Evolutionary conservation across 2,888 invertebrate species (phyloP), one percentile per base, ranked within the genome.

Genomic region (Pterostichus madidus): DNA sequence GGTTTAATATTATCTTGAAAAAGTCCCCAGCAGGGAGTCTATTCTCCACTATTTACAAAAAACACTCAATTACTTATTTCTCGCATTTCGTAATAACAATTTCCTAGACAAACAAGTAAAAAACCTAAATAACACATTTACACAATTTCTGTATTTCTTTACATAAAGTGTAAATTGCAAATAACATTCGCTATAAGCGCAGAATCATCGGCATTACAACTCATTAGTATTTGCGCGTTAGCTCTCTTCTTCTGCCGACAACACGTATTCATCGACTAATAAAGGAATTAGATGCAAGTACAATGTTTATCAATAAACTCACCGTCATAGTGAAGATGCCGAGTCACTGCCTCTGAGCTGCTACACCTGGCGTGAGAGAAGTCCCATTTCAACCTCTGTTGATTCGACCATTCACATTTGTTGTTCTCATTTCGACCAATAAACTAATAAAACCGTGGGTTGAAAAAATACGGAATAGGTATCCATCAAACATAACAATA

Each of bases 301-400:
- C 24, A 81, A 81, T 81, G 81, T 75, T 81, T 73, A 73, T 73
- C 73, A 81, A 81, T 81, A 81, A 75, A 81, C 81, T 81, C 24
- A 81, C 81, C 81, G 49, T 24, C 44, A 31, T 10, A 10, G 10
- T 8, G 13, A 81, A 81, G 75, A 61, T 81, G 81, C 81, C 24
- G 56, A 17, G 75, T 81, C 81, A 81, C 59, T 44, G 46, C 75
- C 39, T 31, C 17, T 39, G 17, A 56, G n/a, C 11, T 7, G 15
- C 17, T 44, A 56, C 77, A 77, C 77, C 77, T 77, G 77, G 77
- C 13, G 31, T 8, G 6, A 32, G 17, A n/a, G 4, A 49, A 11
- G 35, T n/a, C 35, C 15, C 44, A 15, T 17, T 71, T 8, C 68
- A 44, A 5, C 68, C 68, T 39, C 44, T 39, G 11, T 5, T 17